Conservation (phyloP, 1,140 invertebrate genomes). For the Drosophila persimilis region DNA sequence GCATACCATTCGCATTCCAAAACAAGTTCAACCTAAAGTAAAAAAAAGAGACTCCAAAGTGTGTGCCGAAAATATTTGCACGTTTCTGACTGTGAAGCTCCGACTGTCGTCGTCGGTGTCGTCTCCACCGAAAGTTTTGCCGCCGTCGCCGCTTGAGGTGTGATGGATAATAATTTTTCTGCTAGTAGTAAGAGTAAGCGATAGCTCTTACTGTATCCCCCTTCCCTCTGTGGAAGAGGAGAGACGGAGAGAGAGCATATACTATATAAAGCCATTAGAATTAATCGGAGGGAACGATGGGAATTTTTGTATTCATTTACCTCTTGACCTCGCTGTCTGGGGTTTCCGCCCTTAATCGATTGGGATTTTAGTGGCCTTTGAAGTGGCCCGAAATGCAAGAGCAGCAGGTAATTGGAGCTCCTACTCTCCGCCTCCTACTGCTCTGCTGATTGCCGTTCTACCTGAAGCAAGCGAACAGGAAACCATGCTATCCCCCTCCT, state of each 20-base stretch:
- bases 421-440: not conserved
- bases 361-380: no score
- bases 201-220: not conserved
- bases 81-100: slow-evolving; percentile 56
- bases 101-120: slow-evolving; percentile 14
- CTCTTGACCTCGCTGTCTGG: slow-evolving; percentile 11
- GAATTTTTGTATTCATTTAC: not conserved
- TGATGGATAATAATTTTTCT: not conserved
- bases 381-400: no score
- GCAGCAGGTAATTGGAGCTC: no score
- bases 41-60: slow-evolving; percentile 10
- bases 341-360: not conserved
- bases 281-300: slow-evolving; percentile 5
- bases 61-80: slow-evolving; percentile 75
- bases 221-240: slow-evolving; percentile 11
- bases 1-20: slow-evolving; percentile 48
- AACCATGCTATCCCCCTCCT: no score
- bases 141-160: slow-evolving; percentile 26
- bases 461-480: no score
- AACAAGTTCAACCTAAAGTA: slow-evolving; percentile 47
- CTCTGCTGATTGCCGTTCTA: no score
- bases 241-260: slow-evolving; percentile 14
- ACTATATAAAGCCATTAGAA: slow-evolving; percentile 43
- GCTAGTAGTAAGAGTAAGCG: no score
- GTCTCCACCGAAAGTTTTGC: slow-evolving; percentile 46